Evolutionary conservation across 1,140 invertebrate species (phyloP).

Genomic region (Drosophila ogumai): DNA sequence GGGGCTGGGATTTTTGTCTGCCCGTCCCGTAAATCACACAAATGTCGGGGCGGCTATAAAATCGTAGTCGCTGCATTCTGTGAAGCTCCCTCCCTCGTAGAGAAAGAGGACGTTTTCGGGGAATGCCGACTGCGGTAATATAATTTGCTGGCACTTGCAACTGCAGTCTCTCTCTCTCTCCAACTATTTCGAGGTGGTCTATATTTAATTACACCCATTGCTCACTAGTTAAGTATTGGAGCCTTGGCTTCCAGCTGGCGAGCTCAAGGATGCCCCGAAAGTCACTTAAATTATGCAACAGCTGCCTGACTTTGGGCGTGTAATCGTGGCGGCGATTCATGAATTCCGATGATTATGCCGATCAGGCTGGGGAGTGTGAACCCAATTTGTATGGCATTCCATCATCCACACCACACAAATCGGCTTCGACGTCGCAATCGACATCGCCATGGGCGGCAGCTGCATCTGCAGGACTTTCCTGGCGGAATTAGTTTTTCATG

Average conservation of each 20-base stretch:
- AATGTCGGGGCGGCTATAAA: conserved; percentile 65
- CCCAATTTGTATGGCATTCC: conserved; percentile 64
- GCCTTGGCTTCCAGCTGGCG: not conserved
- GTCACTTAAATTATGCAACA: conserved; percentile 72
- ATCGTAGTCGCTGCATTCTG: conserved; percentile 59
- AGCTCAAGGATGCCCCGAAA: conserved; percentile 13
- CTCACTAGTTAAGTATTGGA: conserved; percentile 3
- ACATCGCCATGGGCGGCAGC: conserved; percentile 34
- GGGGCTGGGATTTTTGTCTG: conserved; percentile 49
- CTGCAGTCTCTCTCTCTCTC: conserved; percentile 36
- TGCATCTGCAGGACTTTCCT: conserved; percentile 37
- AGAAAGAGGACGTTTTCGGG: not conserved
- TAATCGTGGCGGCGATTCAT: conserved; percentile 68
- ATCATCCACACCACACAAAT: conserved; percentile 40
- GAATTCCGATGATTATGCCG: conserved; percentile 77
- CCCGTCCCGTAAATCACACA: conserved; percentile 71
- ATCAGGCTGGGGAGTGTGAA: conserved; percentile 71
- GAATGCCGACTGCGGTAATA: conserved; percentile 17
- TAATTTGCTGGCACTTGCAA: conserved; percentile 65
- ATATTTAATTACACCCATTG: conserved; percentile 62
- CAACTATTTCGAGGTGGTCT: conserved; percentile 19
- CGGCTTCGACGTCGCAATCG: conserved; percentile 24
- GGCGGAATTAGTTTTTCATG: conserved; percentile 78
- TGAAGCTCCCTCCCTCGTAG: conserved; percentile 43
- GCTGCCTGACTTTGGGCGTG: conserved; percentile 31